Evolutionary conservation across 2,888 invertebrate genomes (phyloP), one percentile per base, ranked within the genome.

Genomic region (Alitta virens): DNA sequence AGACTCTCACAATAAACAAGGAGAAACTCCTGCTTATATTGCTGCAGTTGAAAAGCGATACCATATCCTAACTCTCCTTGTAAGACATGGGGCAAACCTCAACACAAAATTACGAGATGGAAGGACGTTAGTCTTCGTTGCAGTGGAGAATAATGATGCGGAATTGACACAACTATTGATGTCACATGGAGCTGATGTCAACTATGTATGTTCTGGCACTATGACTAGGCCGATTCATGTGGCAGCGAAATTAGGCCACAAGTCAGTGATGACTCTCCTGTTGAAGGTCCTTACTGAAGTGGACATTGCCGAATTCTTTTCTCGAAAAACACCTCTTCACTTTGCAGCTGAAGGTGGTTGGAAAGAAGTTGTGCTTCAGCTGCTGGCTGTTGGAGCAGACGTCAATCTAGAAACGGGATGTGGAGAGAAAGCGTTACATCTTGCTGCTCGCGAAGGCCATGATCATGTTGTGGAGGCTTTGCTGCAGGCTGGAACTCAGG

Each of bases 261-360:
- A 55, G 21, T 27, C 27, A 9, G 51, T 59, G 14, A 50, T 59
- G 18, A 27, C 59, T 38, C 38, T 51, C 24, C 51, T 59, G 51
- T 38, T 59, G 16, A 38, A 46, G 5, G 50, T 50, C 33, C 52
- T 56, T 21, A 56, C 62, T 27, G 27, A 25, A 46, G 55, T 56
- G n/a, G 76, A 79, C 62, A 83, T 83, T 66, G 69, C 81, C 16
- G 94, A 95, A 78, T 93, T 49, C 7, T 38, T 94, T 82, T 91
- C 91, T 0, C 94, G 94, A 0, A 95, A 94, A 94, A 94, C 95
- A 1, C 94, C 96, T 0, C 81, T 96, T 58, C 94, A 95, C 79
- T 94, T 95, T 76, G 90, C 94, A 0, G 91, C 94, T 21, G 94
- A 94, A 78, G 93, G 95, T 85, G 90, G 92, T 12, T 92, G 93